Evolutionary conservation across 1,140 invertebrate species (phyloP).

Genomic region (Planococcus citri): DNA sequence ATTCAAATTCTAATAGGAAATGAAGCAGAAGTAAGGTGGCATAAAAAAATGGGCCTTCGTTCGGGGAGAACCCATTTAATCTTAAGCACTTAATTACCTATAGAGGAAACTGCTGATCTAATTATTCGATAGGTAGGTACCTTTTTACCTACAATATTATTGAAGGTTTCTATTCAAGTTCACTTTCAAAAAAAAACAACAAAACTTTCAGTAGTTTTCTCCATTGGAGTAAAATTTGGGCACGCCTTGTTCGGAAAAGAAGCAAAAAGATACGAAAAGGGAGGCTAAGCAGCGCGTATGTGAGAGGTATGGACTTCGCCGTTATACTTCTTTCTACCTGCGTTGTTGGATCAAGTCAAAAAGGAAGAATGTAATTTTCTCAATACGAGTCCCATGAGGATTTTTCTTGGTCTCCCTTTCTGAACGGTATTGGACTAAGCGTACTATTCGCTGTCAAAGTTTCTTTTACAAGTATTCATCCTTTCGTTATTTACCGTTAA

Average conservation of each 20-base stretch:
- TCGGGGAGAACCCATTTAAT: too few relatives aligned
- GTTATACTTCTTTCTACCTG: conserved; percentile 17
- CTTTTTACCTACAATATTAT: too few relatives aligned
- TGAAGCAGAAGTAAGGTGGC: too few relatives aligned
- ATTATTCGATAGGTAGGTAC: too few relatives aligned
- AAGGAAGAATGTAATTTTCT: conserved; percentile 20
- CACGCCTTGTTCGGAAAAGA: neutral
- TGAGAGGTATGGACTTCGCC: conserved; percentile 5
- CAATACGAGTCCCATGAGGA: conserved; percentile 16
- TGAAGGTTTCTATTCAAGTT: too few relatives aligned
- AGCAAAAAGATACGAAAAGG: neutral
- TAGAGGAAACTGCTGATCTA: too few relatives aligned
- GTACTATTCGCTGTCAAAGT: conserved; percentile 13
- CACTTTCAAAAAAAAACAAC: too few relatives aligned
- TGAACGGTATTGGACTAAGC: conserved; percentile 2
- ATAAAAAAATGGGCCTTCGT: too few relatives aligned
- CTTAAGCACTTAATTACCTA: too few relatives aligned
- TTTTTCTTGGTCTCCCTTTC: conserved; percentile 17
- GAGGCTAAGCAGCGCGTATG: neutral
- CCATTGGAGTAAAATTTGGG: neutral
- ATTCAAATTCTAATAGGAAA: too few relatives aligned
- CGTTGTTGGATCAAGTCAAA: conserved; percentile 20
- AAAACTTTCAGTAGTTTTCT: neutral
- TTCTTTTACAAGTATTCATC: conserved; percentile 11
- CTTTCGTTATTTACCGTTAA: conserved; percentile 15